Conservation (phyloP, 2,113 vertebrate genomes). For the Pycnonotus jocosus region DNA sequence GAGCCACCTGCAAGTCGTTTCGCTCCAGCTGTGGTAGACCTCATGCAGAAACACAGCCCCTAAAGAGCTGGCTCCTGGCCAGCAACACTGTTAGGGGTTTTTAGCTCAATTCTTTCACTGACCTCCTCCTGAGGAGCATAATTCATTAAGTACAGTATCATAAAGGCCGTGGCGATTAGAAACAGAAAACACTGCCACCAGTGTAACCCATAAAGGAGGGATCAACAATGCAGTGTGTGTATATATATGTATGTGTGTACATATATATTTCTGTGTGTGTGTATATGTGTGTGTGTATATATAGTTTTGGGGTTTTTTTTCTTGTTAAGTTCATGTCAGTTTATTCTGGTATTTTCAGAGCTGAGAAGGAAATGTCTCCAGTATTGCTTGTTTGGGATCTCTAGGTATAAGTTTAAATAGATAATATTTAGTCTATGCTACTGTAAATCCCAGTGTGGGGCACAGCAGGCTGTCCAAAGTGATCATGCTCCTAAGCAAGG, state of each 20-base stretch:
- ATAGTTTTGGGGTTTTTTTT: no score
- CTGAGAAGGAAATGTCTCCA: not conserved
- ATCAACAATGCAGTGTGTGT: not conserved
- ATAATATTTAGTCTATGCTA: slow-evolving; percentile 57
- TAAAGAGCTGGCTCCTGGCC: slow-evolving; percentile 55
- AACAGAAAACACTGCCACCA: slow-evolving; percentile 61
- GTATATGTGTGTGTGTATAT: accelerated
- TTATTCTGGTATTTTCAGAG: not conserved
- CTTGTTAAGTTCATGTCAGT: not conserved
- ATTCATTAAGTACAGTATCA: slow-evolving; percentile 68
- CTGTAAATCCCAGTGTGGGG: slow-evolving; percentile 47
- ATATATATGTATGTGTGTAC: not conserved
- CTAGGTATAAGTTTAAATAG: not conserved
- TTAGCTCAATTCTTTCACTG: slow-evolving; percentile 66
- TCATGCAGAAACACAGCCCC: slow-evolving; percentile 67
- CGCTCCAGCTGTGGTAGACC: slow-evolving; percentile 69
- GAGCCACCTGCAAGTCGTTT: slow-evolving; percentile 76
- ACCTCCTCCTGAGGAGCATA: slow-evolving; percentile 66
- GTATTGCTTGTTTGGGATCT: not conserved
- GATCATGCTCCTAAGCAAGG: not conserved
- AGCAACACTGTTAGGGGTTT: slow-evolving; percentile 62
- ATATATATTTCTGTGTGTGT: not conserved
- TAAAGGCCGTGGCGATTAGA: slow-evolving; percentile 58
- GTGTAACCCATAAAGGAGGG: slow-evolving; percentile 3
- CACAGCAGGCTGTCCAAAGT: slow-evolving; percentile 14